Evolutionary conservation across 2,113 vertebrate species (phyloP), one percentile per base, ranked within the genome.

Genomic region (Proteles cristata): DNA sequence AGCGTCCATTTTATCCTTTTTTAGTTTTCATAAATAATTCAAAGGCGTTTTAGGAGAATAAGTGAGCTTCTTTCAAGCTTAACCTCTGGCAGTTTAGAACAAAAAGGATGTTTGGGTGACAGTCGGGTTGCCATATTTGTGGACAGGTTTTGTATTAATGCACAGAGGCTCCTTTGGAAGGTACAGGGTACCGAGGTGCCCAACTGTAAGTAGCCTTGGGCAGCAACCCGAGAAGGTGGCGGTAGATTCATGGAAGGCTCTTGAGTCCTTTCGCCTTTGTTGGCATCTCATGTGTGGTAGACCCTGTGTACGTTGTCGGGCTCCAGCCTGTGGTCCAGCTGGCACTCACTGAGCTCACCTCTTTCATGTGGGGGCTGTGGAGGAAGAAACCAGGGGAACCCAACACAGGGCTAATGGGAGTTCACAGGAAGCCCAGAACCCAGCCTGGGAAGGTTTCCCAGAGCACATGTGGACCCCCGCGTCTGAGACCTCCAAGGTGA

Each of bases 1-100:
- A 94, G 94, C 97, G 98, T 98, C 98, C 97, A 94, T 98, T 99
- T 98, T 98, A 98, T 98, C 98, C 97, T 98, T 98, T 98, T 98
- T 98, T 98, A 97, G 96, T 98, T 98, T 98, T 98, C 97, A 97
- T 99, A 98, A 99, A 98, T 98, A 98, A 98, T 98, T 99, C 98
- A 98, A 93, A 98, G 96, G 97, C 93, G 48, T 98, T 98, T 97
- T 96, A 98, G 95, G 97, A 98, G 97, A 98, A 98, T 98, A 98
- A 99, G 97, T 98, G 98, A 98, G 97, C 96, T 96, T 98, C 99
- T 98, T 98, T 97, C 95, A 97, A 92, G 96, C 96, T 98, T 97
- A 97, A 98, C 98, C 98, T 98, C 96, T 98, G 97, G 98, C 96
- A 97, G 93, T 98, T 98, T 95, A 98, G 98, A 98, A 98, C 96